Percentiles rank a stretch among this genome's conserved stretches.
Conservation (phyloP, 2,797 vertebrate genomes). For the Urophycis tenuis region DNA sequence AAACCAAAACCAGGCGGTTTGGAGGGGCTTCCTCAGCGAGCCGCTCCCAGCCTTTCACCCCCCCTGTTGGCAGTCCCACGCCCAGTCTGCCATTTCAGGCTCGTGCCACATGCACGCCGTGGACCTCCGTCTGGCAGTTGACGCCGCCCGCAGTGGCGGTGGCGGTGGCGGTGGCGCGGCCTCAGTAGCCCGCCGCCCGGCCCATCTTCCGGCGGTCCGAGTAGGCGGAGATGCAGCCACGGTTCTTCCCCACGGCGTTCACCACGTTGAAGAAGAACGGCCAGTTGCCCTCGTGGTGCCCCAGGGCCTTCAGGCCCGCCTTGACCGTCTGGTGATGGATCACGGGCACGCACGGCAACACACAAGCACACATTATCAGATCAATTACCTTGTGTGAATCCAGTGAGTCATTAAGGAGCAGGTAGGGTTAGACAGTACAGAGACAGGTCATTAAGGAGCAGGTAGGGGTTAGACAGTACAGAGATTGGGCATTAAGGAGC, state of each 20-base stretch:
- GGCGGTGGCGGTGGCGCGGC: too few species aligned
- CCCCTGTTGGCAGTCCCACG: background rate
- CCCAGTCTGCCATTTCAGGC: too few species aligned
- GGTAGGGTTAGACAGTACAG: too few species aligned
- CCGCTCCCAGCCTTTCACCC: background rate
- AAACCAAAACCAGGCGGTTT: background rate
- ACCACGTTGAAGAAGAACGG: constrained; percentile 60
- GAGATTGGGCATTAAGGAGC: too few species aligned
- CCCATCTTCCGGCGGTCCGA: constrained; percentile 68
- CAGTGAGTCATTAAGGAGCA: too few species aligned
- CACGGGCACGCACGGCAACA: constrained; percentile 15
- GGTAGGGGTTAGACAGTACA: too few species aligned
- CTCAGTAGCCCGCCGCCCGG: constrained; percentile 64
- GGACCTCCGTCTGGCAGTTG: too few species aligned
- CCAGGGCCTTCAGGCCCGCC: constrained; percentile 38
- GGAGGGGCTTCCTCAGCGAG: background rate
- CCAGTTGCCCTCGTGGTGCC: constrained; percentile 39
- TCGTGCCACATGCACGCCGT: too few species aligned
- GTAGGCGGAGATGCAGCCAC: constrained; percentile 61
- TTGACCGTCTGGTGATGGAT: constrained; percentile 59
- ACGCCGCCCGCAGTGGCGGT: too few species aligned
- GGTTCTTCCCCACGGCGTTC: constrained; percentile 63
- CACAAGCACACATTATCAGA: background rate
- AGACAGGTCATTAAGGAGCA: too few species aligned
- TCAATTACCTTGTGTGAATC: too few species aligned